Evolutionary conservation across 2,797 vertebrate genomes (phyloP).

Genomic region (Esox masquinongy): DNA sequence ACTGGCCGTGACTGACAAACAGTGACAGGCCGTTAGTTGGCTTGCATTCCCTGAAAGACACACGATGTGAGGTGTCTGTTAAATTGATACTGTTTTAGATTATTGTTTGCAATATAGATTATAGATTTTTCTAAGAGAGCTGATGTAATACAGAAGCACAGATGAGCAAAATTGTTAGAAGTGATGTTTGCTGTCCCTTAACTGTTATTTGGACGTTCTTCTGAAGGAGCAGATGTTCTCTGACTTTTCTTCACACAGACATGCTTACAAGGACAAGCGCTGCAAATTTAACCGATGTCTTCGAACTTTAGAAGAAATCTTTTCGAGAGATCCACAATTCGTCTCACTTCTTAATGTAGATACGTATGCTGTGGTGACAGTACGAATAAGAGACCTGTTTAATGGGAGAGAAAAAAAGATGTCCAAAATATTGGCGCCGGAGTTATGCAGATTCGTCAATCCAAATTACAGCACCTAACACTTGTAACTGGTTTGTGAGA

Average conservation of each 20-base stretch:
- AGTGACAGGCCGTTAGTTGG: constrained; percentile 54
- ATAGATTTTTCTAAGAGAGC: background rate
- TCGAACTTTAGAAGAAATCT: background rate
- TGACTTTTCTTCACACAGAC: background rate
- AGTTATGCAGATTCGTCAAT: constrained; percentile 59
- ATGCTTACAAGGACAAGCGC: background rate
- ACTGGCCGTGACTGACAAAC: constrained; percentile 66
- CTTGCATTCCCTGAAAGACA: constrained; percentile 62
- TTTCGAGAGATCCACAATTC: background rate
- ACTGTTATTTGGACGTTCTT: background rate
- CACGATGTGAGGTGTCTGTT: constrained; percentile 58
- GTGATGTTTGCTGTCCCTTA: background rate
- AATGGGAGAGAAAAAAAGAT: constrained; percentile 17
- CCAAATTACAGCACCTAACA: constrained; percentile 47
- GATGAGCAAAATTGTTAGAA: background rate
- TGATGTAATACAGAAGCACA: background rate
- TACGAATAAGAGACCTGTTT: constrained; percentile 14
- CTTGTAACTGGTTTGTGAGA: constrained; percentile 56
- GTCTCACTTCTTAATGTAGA: background rate
- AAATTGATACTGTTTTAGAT: constrained; percentile 62
- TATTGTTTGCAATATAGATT: constrained; percentile 58
- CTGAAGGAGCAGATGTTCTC: background rate
- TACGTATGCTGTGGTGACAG: background rate
- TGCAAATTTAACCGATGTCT: background rate
- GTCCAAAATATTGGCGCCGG: constrained; percentile 45